These are phyloP conservation scores for Hofmannophila pseudospretella DNA, from an alignment of 2,888 invertebrate species.

Conservation along the genomic window DNA sequence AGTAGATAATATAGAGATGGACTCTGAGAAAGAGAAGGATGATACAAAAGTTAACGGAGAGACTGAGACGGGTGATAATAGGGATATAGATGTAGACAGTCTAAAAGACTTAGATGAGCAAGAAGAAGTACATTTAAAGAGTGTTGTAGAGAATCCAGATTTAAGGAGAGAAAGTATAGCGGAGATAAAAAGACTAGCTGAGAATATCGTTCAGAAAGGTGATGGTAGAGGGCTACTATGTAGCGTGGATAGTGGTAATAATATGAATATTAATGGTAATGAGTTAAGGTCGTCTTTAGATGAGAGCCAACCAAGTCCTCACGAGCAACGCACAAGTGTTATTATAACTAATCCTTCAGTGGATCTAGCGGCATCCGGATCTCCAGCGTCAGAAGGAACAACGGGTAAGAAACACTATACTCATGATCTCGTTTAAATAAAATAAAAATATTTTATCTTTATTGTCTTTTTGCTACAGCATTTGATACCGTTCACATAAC, in stretches of 20 bases:
- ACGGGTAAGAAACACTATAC: constrained; percentile 50
- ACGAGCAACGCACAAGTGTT: constrained; percentile 78
- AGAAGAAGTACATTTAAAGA: constrained; percentile 53
- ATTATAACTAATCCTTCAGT: constrained; percentile 85
- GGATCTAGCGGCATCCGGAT: constrained; percentile 73
- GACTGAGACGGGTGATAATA: constrained; percentile 76
- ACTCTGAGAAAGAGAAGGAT: constrained; percentile 51
- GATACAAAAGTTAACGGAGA: constrained; percentile 68
- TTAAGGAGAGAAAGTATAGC: constrained; percentile 69
- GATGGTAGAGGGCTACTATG: constrained; percentile 62
- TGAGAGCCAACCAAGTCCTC: constrained; percentile 44
- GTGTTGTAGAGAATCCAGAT: constrained; percentile 67
- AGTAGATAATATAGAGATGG: constrained; percentile 64
- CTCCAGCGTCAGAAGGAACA: constrained; percentile 63
- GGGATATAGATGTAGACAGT: constrained; percentile 62
- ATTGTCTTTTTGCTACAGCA: too few species aligned
- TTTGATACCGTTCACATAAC: too few species aligned
- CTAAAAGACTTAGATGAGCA: constrained; percentile 69
- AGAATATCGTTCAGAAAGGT: constrained; percentile 71
- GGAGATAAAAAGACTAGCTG: constrained; percentile 67
- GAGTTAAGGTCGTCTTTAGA: constrained; percentile 54
- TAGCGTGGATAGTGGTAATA: constrained; percentile 67
- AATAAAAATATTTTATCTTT: too few species aligned
- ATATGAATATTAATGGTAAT: constrained; percentile 54
- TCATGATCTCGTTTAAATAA: background rate